Evolutionary conservation across 2,888 invertebrate genomes (phyloP).

Genomic region (Alsophila aescularia): DNA sequence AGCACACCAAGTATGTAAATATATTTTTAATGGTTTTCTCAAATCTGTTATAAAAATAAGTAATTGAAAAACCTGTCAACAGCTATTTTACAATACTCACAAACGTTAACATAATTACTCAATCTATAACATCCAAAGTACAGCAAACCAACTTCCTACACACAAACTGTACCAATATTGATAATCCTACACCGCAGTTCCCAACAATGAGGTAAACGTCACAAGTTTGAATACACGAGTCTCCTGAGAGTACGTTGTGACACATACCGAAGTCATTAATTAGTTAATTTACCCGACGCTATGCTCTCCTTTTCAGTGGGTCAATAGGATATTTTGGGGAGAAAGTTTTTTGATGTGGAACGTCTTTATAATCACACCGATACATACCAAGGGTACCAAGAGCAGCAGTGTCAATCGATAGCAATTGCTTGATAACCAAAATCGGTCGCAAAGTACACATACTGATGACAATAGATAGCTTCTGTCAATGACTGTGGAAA

Average conservation of each 20-base stretch:
- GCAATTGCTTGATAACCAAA: no score
- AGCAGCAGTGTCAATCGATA: no score
- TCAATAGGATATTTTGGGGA: not conserved
- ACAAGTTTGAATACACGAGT: constrained; percentile 4
- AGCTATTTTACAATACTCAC: no score
- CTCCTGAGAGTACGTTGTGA: not conserved
- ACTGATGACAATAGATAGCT: no score
- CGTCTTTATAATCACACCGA: no score
- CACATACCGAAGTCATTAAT: constrained; percentile 6
- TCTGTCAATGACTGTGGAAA: no score
- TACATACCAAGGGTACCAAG: no score
- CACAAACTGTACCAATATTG: constrained; percentile 6
- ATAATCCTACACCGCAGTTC: not conserved
- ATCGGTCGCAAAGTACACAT: no score
- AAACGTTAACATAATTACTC: not conserved
- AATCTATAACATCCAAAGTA: not conserved
- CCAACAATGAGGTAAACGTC: constrained; percentile 3
- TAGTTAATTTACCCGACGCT: constrained; percentile 1
- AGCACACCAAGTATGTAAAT: no score
- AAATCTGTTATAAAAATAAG: no score
- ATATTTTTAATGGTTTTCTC: no score
- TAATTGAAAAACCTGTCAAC: no score
- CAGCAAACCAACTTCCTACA: not conserved
- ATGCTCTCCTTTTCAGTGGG: not conserved
- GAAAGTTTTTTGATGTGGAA: not conserved